Conservation (phyloP, 2,797 vertebrate genomes). For the Rhinatrema bivittatum region DNA sequence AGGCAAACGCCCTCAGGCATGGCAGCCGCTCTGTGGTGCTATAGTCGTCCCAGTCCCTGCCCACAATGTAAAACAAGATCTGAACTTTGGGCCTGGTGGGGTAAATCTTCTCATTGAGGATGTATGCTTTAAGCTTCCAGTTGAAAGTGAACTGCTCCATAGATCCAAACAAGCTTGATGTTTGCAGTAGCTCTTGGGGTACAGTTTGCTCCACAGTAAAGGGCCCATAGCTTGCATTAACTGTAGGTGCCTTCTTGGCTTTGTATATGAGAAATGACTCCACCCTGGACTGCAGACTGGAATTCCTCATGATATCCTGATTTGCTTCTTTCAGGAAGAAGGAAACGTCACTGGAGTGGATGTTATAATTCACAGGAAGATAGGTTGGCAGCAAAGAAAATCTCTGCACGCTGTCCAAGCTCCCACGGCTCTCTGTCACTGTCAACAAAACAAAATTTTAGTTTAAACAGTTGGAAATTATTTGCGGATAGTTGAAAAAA, state of each 20-base stretch:
- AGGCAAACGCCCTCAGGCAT: constrained; percentile 82
- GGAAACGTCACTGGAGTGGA: constrained; percentile 70
- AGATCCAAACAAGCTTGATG: constrained; percentile 62
- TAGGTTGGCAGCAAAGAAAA: constrained; percentile 75
- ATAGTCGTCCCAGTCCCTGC: constrained; percentile 71
- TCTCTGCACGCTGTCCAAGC: constrained; percentile 66
- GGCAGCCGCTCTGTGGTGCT: constrained; percentile 60
- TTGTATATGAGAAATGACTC: constrained; percentile 84
- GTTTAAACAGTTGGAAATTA: constrained; percentile 4
- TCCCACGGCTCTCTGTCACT: constrained; percentile 75
- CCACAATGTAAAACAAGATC: constrained; percentile 79
- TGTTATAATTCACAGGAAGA: constrained; percentile 77
- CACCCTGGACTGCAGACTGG: constrained; percentile 80
- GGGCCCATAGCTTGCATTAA: constrained; percentile 77
- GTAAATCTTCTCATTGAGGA: constrained; percentile 70
- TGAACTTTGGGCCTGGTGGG: constrained; percentile 71
- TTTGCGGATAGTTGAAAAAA: not conserved
- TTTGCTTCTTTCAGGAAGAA: constrained; percentile 87
- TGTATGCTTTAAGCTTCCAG: constrained; percentile 77
- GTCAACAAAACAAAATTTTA: constrained; percentile 39
- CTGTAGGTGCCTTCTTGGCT: constrained; percentile 58
- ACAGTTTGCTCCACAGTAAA: constrained; percentile 64
- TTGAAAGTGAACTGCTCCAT: constrained; percentile 62
- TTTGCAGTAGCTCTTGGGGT: constrained; percentile 67
- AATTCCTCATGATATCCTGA: constrained; percentile 93